Evolutionary conservation across 2,113 vertebrate species (phyloP).

Genomic region (Hylia prasina): DNA sequence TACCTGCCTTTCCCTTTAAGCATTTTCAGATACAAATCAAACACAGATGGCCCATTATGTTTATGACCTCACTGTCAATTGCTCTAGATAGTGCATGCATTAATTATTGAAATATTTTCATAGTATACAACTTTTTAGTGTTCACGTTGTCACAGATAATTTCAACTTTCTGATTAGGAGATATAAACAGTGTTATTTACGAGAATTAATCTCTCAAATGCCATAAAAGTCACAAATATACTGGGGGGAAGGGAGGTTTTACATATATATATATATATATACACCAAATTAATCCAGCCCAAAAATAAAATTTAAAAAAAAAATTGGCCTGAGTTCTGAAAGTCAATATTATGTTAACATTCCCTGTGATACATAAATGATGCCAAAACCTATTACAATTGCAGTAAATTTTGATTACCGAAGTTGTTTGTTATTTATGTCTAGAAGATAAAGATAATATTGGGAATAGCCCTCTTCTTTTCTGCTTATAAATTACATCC

Average conservation of each 20-base stretch:
- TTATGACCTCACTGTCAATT: slow-evolving; percentile 78
- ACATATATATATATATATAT: background rate
- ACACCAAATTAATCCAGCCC: background rate
- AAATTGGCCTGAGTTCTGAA: slow-evolving; percentile 32
- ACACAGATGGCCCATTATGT: slow-evolving; percentile 75
- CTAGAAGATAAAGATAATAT: slow-evolving; percentile 69
- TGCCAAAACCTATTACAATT: slow-evolving; percentile 70
- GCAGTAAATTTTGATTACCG: slow-evolving; percentile 72
- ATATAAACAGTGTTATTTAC: slow-evolving; percentile 63
- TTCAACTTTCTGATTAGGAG: slow-evolving; percentile 72
- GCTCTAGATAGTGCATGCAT: slow-evolving; percentile 73
- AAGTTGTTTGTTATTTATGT: slow-evolving; percentile 72
- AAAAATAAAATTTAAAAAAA: background rate
- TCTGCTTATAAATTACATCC: slow-evolving; percentile 45
- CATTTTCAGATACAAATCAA: slow-evolving; percentile 74
- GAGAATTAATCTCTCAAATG: slow-evolving; percentile 59
- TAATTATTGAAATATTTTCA: slow-evolving; percentile 80
- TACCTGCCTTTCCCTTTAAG: slow-evolving; percentile 77
- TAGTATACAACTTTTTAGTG: slow-evolving; percentile 72
- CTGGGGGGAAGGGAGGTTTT: background rate
- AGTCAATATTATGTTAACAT: slow-evolving; percentile 58
- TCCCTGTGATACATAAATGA: slow-evolving; percentile 51
- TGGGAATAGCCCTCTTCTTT: slow-evolving; percentile 55
- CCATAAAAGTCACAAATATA: slow-evolving; percentile 54
- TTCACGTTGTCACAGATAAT: slow-evolving; percentile 67